These are phyloP conservation scores for Rhinoraja longicauda DNA, from an alignment of 2,797 vertebrate genomes.

Conservation along the genomic window DNA sequence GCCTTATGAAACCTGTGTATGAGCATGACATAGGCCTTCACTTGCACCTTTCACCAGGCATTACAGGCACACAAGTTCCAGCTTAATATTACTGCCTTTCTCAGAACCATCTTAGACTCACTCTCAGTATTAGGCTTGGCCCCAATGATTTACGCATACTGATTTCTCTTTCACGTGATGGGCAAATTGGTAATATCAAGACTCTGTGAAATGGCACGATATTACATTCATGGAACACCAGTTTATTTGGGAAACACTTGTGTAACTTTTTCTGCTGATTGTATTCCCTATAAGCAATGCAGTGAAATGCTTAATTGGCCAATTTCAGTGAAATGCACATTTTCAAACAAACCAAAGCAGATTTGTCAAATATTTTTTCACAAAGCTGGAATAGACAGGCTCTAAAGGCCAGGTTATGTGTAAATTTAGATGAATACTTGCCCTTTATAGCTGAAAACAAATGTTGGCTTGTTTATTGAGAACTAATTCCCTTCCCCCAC, in stretches of 20 bases:
- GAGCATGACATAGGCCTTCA: no score
- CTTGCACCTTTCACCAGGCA: no score
- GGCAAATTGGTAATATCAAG: background rate
- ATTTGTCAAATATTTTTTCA: background rate
- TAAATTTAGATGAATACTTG: conserved; percentile 33
- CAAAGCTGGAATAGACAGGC: background rate
- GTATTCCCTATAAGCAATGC: background rate
- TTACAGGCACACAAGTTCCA: no score
- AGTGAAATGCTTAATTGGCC: background rate
- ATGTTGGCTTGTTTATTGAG: conserved; percentile 35
- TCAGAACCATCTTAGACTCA: background rate
- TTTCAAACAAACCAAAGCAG: background rate
- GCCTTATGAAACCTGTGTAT: no score
- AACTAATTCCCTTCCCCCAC: conserved; percentile 20
- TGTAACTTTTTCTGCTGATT: background rate
- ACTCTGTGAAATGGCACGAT: background rate
- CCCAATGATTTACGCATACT: background rate
- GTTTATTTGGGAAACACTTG: background rate
- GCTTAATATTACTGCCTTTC: background rate
- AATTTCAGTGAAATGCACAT: background rate
- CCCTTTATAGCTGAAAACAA: conserved; percentile 30
- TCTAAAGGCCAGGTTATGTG: background rate
- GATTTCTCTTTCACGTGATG: background rate
- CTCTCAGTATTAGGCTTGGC: no score
- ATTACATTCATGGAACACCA: background rate